Percentiles rank a stretch among this genome's conserved stretches.
phyloP scores from a whole-genome alignment of 1,140 invertebrate genomes.

The Pseudomyrmex sp. region DNA sequence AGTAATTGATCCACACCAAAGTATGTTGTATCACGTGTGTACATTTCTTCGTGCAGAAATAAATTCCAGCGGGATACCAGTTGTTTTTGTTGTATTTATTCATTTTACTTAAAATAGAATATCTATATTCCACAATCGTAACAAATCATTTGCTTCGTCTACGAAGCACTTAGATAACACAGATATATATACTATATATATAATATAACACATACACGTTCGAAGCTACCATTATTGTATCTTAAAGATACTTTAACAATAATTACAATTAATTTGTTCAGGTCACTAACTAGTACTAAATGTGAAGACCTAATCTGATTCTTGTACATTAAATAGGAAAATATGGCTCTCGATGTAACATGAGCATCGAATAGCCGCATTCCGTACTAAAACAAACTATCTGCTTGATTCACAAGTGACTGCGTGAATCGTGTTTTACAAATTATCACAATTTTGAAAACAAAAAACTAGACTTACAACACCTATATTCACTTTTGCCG shows the following conservation, averaged over 20 bases:
- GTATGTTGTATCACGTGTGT: slow-evolving; percentile 77
- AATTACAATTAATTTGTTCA: slow-evolving; percentile 15
- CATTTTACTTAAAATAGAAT: slow-evolving; percentile 62
- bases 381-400: not conserved
- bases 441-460: too few species aligned
- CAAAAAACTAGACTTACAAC: too few species aligned
- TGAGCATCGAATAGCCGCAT: not conserved
- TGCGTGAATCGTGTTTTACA: too few species aligned
- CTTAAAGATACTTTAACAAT: not conserved
- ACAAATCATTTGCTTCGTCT: slow-evolving; percentile 23
- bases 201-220: slow-evolving; percentile 9
- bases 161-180: slow-evolving; percentile 9
- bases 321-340: slow-evolving; percentile 15
- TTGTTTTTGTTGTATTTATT: slow-evolving; percentile 10
- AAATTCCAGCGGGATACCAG: slow-evolving; percentile 73
- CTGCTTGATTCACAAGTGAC: too few species aligned
- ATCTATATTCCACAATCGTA: slow-evolving; percentile 9
- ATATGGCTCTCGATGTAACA: not conserved
- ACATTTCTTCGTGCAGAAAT: slow-evolving; percentile 77
- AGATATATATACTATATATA: not conserved
- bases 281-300: not conserved
- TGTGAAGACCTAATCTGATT: not conserved
- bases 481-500: too few species aligned
- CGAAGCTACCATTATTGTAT: slow-evolving; percentile 39
- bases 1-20: slow-evolving; percentile 73